Evolutionary conservation across 2,888 invertebrate genomes (phyloP), one percentile per base, ranked within the genome.

Genomic region (Schrankia costaestrigalis): DNA sequence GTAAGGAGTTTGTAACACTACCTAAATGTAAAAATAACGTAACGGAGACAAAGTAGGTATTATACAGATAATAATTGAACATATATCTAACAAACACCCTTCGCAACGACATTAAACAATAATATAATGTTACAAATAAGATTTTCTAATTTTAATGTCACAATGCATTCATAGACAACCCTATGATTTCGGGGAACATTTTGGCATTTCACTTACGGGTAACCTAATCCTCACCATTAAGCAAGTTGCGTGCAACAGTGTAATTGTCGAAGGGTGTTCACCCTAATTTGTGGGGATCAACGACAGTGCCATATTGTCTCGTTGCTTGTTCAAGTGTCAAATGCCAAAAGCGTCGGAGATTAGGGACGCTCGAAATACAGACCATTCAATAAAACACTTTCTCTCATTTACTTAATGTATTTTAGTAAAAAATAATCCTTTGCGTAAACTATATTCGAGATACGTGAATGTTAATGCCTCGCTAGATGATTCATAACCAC

Each of bases 221-320:
- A 78, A 77, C 76, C 64, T 78, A 79, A 84, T 84, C 80, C 78
- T 60, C 48, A 50, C 76, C 80, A 84, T 84, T 84, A 84, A 70
- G 59, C 71, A 55, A 68, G 70, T 74, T 66, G 70, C 66, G 71
- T 68, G 66, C 64, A 65, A 58, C 62, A 63, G 62, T 62, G 64
- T 78, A 79, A 81, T 82, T 79, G 80, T 74, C 68, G 74, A 61
- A 75, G 85, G 83, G 84, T 80, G 79, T 66, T 65, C 68, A 67
- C 78, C 81, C 77, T 78, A 78, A 79, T 79, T 74, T 64, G 73
- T 71, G 70, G 70, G 74, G 77, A 71, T 63, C 68, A 56, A 47
- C 48, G 44, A 38, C 56, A 54, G 56, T 56, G 72, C 62, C 69
- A 66, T 73, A 71, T 78, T 74, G 78, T 74, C 69, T 60, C 56